These are phyloP conservation scores for Zophobas morio DNA, from an alignment of 1,140 invertebrate genomes.

Conservation along the genomic window DNA sequence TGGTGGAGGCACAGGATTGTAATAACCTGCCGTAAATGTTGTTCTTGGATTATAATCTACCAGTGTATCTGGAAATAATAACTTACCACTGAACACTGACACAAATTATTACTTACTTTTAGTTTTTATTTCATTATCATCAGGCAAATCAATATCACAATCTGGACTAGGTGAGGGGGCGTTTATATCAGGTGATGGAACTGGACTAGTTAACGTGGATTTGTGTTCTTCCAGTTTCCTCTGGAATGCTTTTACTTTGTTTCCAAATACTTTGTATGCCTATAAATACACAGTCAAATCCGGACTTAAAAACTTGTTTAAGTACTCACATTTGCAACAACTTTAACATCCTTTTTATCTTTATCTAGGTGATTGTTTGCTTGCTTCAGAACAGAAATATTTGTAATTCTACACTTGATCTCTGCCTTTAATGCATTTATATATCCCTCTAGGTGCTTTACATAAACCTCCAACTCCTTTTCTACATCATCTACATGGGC, in stretches of 20 bases:
- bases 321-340: constrained; percentile 89
- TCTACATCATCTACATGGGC: constrained; percentile 89
- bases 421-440: constrained; percentile 85
- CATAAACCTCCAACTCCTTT: constrained; percentile 87
- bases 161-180: constrained; percentile 89
- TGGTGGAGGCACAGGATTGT: constrained; percentile 61
- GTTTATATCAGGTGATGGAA: constrained; percentile 84
- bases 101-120: constrained; percentile 25
- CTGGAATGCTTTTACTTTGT: constrained; percentile 86
- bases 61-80: constrained; percentile 26
- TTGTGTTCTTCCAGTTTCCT: constrained; percentile 87
- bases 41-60: constrained; percentile 33
- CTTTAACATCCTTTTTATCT: constrained; percentile 92
- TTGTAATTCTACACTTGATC: constrained; percentile 82
- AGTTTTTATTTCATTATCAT: constrained; percentile 62
- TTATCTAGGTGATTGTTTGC: constrained; percentile 91
- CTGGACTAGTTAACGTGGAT: constrained; percentile 74
- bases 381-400: constrained; percentile 83
- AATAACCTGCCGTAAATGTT: constrained; percentile 62
- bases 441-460: constrained; percentile 84
- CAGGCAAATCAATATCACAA: constrained; percentile 82
- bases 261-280: constrained; percentile 94
- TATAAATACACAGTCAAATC: constrained; percentile 65
- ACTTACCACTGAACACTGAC: neutral
- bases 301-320: neutral